These are phyloP conservation scores for Celastrina argiolus DNA, from an alignment of 2,888 invertebrate species.

Conservation along the genomic window DNA sequence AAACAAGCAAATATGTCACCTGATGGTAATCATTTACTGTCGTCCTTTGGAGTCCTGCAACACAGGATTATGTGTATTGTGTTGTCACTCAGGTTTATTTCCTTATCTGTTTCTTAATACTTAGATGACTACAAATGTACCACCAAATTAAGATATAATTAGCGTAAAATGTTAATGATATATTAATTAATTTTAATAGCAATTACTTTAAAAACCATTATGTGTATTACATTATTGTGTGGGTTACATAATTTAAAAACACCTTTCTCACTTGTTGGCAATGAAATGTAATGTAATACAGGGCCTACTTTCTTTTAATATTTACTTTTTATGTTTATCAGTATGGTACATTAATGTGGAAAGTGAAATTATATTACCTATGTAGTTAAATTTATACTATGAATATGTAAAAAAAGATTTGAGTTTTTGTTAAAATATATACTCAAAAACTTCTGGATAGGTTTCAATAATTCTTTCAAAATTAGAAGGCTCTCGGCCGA, in stretches of 20 bases:
- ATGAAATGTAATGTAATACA: too few species aligned
- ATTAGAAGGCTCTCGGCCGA: too few species aligned
- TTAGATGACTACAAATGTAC: background rate
- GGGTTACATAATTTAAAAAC: background rate
- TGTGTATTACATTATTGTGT: background rate
- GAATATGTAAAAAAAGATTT: too few species aligned
- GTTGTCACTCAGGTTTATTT: background rate
- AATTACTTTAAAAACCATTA: background rate
- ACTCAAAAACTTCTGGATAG: too few species aligned
- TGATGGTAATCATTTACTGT: background rate
- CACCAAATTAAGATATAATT: background rate
- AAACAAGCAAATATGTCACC: background rate
- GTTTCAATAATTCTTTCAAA: too few species aligned
- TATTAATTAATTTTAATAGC: background rate
- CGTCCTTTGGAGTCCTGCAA: background rate
- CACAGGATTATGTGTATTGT: background rate
- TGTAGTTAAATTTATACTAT: too few species aligned
- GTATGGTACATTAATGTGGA: too few species aligned
- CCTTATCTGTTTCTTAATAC: background rate
- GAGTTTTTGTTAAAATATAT: too few species aligned
- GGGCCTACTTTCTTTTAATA: too few species aligned
- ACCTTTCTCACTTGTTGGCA: background rate
- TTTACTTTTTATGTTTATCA: too few species aligned
- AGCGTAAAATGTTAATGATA: background rate
- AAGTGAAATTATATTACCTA: too few species aligned